These are phyloP conservation scores for Macrosoma leucophasiata DNA, from an alignment of 2,888 invertebrate species.

Conservation along the genomic window DNA sequence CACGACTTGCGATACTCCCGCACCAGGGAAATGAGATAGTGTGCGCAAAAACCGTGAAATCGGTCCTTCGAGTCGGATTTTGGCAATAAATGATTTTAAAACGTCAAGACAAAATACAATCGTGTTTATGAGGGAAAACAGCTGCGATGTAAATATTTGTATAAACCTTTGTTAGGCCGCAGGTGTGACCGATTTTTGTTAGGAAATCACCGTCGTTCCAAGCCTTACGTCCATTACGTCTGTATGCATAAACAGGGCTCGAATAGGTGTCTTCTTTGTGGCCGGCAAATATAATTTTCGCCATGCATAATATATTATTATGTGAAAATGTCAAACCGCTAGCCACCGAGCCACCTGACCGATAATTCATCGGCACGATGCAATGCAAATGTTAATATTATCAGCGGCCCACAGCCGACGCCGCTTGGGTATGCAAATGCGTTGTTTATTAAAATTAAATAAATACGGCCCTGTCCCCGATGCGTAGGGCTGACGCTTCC, in stretches of 20 bases:
- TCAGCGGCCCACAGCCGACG: slow-evolving; percentile 51
- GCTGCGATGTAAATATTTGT: too few species aligned
- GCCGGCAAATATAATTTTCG: too few species aligned
- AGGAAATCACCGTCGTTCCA: too few species aligned
- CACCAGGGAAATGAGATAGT: slow-evolving; percentile 37
- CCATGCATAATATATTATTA: too few species aligned
- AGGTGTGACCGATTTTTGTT: too few species aligned
- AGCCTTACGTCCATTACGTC: too few species aligned
- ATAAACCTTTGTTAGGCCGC: too few species aligned
- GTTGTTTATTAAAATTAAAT: slow-evolving; percentile 69
- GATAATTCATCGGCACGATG: slow-evolving; percentile 52
- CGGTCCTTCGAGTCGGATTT: slow-evolving; percentile 24
- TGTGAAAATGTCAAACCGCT: slow-evolving; percentile 28
- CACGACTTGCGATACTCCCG: slow-evolving; percentile 47
- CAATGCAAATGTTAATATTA: slow-evolving; percentile 63
- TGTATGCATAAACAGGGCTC: too few species aligned
- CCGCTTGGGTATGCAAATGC: slow-evolving; percentile 62
- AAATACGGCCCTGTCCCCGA: slow-evolving; percentile 43
- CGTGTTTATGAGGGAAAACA: too few species aligned
- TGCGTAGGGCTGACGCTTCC: slow-evolving; percentile 8
- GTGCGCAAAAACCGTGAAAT: slow-evolving; percentile 28
- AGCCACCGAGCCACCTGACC: slow-evolving; percentile 49
- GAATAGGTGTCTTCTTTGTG: too few species aligned
- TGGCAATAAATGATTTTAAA: too few species aligned
- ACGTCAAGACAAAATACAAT: too few species aligned